Evolutionary conservation across 2,888 invertebrate species (phyloP).

Genomic region (Pterostichus madidus): DNA sequence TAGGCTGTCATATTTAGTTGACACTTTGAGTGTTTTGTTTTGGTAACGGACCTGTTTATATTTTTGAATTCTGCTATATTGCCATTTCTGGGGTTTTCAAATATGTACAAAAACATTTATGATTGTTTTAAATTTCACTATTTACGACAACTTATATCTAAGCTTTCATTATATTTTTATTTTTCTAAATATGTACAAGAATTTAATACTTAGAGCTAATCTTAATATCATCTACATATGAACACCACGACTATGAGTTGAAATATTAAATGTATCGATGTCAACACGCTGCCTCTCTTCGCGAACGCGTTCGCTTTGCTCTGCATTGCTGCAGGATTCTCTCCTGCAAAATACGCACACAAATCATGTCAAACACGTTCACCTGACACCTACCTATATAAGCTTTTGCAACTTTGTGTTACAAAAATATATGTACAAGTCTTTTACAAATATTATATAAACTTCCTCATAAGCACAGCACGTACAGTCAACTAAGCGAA

Average conservation of each 20-base stretch:
- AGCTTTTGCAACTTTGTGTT: too few species aligned
- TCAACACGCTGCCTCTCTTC: not conserved
- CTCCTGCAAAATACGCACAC: constrained; percentile 80
- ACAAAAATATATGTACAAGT: too few species aligned
- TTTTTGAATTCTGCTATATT: constrained; percentile 11
- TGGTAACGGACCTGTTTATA: constrained; percentile 1
- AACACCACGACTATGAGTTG: constrained; percentile 6
- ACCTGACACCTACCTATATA: not conserved
- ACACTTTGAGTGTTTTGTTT: constrained; percentile 16
- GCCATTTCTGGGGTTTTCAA: constrained; percentile 52
- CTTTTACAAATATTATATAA: too few species aligned
- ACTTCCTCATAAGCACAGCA: too few species aligned
- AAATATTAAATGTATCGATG: constrained; percentile 19
- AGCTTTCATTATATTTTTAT: constrained; percentile 33
- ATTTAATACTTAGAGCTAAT: constrained; percentile 19
- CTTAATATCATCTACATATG: constrained; percentile 31
- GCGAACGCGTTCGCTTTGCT: constrained; percentile 78
- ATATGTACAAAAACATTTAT: constrained; percentile 53
- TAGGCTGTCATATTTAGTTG: constrained; percentile 16
- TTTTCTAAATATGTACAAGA: constrained; percentile 41
- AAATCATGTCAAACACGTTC: constrained; percentile 64
- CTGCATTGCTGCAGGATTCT: constrained; percentile 93
- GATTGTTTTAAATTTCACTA: constrained; percentile 55
- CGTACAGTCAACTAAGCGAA: too few species aligned
- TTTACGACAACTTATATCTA: constrained; percentile 49